These are phyloP conservation scores for Clepsis dumicolana DNA, from an alignment of 2,888 invertebrate genomes.

Conservation along the genomic window DNA sequence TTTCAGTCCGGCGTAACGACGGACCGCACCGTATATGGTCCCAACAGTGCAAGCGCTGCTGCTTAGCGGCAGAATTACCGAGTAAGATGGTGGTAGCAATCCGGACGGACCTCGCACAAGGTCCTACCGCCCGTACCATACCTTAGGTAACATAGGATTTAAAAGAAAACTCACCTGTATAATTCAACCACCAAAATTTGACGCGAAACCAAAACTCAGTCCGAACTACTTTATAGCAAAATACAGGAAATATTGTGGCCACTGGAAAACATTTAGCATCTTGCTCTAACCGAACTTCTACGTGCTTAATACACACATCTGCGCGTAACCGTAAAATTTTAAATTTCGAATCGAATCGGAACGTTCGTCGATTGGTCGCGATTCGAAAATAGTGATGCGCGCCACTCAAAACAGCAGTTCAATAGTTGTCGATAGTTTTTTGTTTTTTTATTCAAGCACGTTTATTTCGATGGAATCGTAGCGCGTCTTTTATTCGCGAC, in stretches of 20 bases:
- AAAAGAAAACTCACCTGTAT: conserved; percentile 26
- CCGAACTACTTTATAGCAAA: conserved; percentile 68
- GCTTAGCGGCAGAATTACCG: too few species aligned
- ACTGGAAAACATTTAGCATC: conserved; percentile 61
- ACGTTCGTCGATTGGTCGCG: conserved; percentile 35
- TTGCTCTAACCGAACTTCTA: conserved; percentile 53
- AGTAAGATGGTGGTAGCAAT: too few species aligned
- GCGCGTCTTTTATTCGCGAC: conserved; percentile 56
- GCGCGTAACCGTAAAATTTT: conserved; percentile 41
- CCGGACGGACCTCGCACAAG: too few species aligned
- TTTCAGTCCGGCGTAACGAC: too few species aligned
- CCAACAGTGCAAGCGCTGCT: too few species aligned
- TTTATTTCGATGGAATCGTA: conserved; percentile 28
- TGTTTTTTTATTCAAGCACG: conserved; percentile 15
- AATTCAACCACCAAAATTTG: conserved; percentile 9
- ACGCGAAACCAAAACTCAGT: conserved; percentile 11
- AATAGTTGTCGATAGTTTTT: conserved; percentile 50
- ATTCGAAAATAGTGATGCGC: conserved; percentile 55
- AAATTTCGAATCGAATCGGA: conserved; percentile 38
- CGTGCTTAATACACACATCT: conserved; percentile 52
- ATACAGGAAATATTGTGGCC: conserved; percentile 67
- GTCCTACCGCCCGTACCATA: too few species aligned
- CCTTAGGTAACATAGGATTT: too few species aligned
- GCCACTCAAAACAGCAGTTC: background rate
- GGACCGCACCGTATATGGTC: too few species aligned